Conservation (phyloP, 1,140 invertebrate species). For the Penaeus indicus region DNA sequence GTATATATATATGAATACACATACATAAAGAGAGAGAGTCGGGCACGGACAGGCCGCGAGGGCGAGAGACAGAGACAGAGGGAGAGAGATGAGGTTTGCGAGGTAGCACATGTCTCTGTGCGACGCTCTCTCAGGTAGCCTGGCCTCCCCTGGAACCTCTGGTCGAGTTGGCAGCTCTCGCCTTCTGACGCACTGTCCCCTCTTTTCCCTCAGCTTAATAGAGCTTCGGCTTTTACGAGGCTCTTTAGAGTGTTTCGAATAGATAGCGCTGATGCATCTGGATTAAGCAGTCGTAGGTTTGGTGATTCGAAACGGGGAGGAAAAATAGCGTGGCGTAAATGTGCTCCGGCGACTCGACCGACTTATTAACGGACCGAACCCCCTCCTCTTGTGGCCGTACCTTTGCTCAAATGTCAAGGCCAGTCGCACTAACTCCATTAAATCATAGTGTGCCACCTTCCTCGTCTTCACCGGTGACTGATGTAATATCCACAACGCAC, state of each 20-base stretch:
- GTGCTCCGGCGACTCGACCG: background rate
- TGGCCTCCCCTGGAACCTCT: background rate
- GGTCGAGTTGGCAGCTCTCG: constrained; percentile 8
- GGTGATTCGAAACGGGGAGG: background rate
- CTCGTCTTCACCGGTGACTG: constrained; percentile 3
- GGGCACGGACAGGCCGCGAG: background rate
- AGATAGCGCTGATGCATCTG: no score
- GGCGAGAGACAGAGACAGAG: background rate
- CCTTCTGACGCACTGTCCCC: background rate
- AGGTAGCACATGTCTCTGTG: constrained; percentile 12
- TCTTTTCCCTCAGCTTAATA: no score
- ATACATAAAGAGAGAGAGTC: background rate
- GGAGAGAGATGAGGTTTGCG: constrained; percentile 13
- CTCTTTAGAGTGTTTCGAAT: no score
- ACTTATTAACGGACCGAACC: constrained; percentile 36
- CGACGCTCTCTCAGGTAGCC: background rate
- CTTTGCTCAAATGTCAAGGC: constrained; percentile 35
- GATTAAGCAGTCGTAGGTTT: no score
- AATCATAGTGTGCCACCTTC: constrained; percentile 1
- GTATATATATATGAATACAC: no score
- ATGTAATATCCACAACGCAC: no score
- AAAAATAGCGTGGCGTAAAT: background rate
- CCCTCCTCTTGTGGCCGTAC: constrained; percentile 19
- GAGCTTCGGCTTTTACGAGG: no score
- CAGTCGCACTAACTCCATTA: constrained; percentile 37